These are phyloP conservation scores for Aporophyla lueneburgensis DNA, from an alignment of 2,888 invertebrate genomes.

Conservation along the genomic window DNA sequence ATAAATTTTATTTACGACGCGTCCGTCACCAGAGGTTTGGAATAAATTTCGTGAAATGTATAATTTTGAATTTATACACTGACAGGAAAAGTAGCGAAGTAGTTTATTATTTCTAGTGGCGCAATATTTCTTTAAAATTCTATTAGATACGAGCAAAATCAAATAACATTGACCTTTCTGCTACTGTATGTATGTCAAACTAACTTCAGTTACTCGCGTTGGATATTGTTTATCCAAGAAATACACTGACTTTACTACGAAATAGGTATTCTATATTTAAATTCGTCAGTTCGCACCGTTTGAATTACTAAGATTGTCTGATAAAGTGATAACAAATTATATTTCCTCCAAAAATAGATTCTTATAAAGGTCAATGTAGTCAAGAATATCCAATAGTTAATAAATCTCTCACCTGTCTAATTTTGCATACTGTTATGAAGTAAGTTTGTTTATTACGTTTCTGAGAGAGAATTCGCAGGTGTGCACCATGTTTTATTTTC, in stretches of 20 bases:
- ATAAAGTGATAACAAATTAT: constrained; percentile 1
- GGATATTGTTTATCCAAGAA: constrained; percentile 28
- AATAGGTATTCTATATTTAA: neutral
- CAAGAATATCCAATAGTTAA: constrained; percentile 3
- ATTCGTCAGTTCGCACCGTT: neutral
- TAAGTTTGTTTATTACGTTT: constrained; percentile 21
- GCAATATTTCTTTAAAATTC: neutral
- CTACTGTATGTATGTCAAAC: constrained; percentile 2
- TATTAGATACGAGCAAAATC: neutral
- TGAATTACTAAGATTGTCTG: neutral
- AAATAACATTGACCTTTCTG: neutral
- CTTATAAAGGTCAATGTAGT: constrained; percentile 8
- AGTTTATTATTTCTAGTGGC: constrained; percentile 11
- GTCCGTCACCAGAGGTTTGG: constrained; percentile 37
- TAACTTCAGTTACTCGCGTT: neutral
- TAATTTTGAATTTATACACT: constrained; percentile 49
- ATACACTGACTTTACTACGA: constrained; percentile 6
- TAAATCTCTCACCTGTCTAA: constrained; percentile 29
- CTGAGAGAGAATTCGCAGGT: constrained; percentile 55
- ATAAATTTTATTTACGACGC: constrained; percentile 64
- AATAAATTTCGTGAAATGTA: constrained; percentile 48
- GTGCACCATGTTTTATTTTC: constrained; percentile 41
- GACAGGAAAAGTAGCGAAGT: neutral
- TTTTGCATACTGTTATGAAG: constrained; percentile 38
- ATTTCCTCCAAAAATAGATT: constrained; percentile 9